Percentiles rank a stretch among this genome's conserved stretches.
Conservation (phyloP, 2,797 vertebrate species). For the Oreochromis grahami region DNA sequence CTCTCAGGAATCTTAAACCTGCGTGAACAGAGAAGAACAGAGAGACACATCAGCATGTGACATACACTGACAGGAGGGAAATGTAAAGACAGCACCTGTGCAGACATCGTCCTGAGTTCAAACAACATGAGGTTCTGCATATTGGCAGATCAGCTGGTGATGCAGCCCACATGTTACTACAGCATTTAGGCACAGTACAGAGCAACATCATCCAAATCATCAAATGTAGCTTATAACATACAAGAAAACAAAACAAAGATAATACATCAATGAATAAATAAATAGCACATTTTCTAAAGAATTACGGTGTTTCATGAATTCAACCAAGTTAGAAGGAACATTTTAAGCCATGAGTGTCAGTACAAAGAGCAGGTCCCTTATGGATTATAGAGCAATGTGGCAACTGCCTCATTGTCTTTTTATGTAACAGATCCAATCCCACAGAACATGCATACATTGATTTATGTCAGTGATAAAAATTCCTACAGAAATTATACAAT, state of each 20-base stretch:
- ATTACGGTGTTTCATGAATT: slow-evolving; percentile 31
- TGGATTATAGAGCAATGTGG: slow-evolving; percentile 66
- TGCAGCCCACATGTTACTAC: background rate
- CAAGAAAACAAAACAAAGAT: background rate
- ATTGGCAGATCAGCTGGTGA: background rate
- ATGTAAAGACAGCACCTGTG: background rate
- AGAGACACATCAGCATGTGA: background rate
- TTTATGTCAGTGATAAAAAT: background rate
- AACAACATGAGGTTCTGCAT: background rate
- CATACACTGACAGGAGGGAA: background rate
- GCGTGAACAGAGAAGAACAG: slow-evolving; percentile 41
- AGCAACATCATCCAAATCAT: background rate
- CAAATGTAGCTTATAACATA: background rate
- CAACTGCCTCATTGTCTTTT: slow-evolving; percentile 55
- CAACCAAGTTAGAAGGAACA: slow-evolving; percentile 21
- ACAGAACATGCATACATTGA: background rate
- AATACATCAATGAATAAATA: background rate
- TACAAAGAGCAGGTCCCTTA: slow-evolving; percentile 12
- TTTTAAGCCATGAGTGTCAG: slow-evolving; percentile 2
- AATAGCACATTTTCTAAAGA: background rate
- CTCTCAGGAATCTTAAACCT: slow-evolving; percentile 98
- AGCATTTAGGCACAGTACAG: background rate
- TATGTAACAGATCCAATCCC: slow-evolving; percentile 51
- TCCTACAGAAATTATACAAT: background rate
- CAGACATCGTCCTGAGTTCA: background rate